Evolutionary conservation across 2,113 vertebrate genomes (phyloP), one percentile per base, ranked within the genome.

Genomic region (Peromyscus polionotus): DNA sequence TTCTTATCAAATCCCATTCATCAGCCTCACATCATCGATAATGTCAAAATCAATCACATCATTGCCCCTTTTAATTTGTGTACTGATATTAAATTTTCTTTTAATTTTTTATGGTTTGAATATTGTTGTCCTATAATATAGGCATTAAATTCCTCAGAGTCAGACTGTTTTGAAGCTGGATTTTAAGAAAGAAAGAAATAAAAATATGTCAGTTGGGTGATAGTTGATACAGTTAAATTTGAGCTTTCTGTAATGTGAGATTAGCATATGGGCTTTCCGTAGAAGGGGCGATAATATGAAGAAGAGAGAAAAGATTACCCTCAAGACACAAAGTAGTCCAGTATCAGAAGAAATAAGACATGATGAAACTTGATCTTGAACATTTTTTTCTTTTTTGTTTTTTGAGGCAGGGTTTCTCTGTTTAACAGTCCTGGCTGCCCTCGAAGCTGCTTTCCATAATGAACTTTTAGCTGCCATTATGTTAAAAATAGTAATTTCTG

Each of bases 261-360:
- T 76, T 88, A 63, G 16, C 59, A 83, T 8, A n/a, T 4, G 42
- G 3, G 42, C 48, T 70, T 7, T 81, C 7, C 22, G 22, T 19
- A 68, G 26, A 65, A 11, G 19, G 67, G 59, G 75, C 33, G 59
- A 12, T 9, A 3, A 61, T 22, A 8, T 51, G 6, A 86, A 81
- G 24, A 11, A 6, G 0, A 39, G 6, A 39, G 13, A 63, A 12
- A 20, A 67, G n/a, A 39, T 17, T 20, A 39, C 19, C 36, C 1
- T 26, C n/a, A 51, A 28, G 4, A 79, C 39, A 16, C 0, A 36
- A 88, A 70, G 42, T 11, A 51, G 14, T 42, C 11, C 26, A 7
- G 2, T 4, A 76, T 75, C n/a, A 86, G 11, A 39, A 72, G 9
- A 73, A 75, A 87, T 39, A 42, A 87, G 26, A 2, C 20, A 12